Base-by-base conservation (phyloP, 2,888 invertebrate genomes). In the Dolichopus griseipennis region DNA sequence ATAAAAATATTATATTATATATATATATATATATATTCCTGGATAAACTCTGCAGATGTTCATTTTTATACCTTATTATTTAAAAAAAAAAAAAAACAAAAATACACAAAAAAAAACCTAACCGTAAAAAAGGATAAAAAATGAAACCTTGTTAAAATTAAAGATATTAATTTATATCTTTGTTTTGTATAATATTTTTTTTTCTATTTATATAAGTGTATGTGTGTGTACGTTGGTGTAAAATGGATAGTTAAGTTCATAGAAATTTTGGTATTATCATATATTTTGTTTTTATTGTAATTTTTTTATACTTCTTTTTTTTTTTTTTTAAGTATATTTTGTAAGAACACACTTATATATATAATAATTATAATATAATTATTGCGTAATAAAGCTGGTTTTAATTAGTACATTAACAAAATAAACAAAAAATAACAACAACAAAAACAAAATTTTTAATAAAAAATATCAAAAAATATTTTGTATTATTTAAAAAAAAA, bases 311-410 rank as follows among this genome's bases (percentile, higher is more conserved):
- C n/a, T 4, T 27, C 3, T 27, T 27, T 27, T 27, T 27, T 27
- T 27, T n/a, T 27, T 27, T 27, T 27, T 27, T 27, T 27, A 27
- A n/a, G n/a, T n/a, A n/a, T n/a, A n/a, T n/a, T n/a, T 27, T 27
- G 27, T 27, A 27, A 27, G 27, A 5, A n/a, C 5, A 27, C 27
- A 27, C 27, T 27, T 27, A 52, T n/a, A n/a, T n/a, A n/a, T n/a
- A n/a, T n/a, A 6, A 52, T 18, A 12, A 52, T 52, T 52, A 52
- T 52, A 52, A 52, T 18, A 52, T 52, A 52, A 52, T 52, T 52
- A 52, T 18, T 52, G 52, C 52, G 52, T 52, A 52, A 52, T 52
- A 52, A 52, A 52, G 52, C 52, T 18, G n/a, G n/a, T n/a, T 52
- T 52, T 52, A 52, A 52, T 52, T 52, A 52, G 15, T 52, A 52